Conservation (phyloP, 2,113 vertebrate species). For the Alexandromys fortis region DNA sequence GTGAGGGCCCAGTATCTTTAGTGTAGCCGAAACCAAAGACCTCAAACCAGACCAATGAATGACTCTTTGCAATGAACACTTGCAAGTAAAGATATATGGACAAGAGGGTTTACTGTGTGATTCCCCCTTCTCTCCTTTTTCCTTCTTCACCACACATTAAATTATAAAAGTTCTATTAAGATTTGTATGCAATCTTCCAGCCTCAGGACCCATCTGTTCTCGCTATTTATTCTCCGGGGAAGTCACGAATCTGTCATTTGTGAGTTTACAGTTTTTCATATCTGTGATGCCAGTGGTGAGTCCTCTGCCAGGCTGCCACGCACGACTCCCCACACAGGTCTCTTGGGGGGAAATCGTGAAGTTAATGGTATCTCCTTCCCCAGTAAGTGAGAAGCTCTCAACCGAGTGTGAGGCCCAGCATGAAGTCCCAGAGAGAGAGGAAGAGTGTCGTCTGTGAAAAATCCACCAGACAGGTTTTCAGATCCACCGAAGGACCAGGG, state of each 20-base stretch:
- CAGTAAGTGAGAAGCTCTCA: neutral
- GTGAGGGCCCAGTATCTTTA: neutral
- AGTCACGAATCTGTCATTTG: conserved; percentile 84
- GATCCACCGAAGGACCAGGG: neutral
- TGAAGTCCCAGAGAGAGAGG: neutral
- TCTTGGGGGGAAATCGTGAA: neutral
- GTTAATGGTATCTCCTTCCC: neutral
- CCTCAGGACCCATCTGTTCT: conserved; percentile 85
- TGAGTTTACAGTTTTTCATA: conserved; percentile 37
- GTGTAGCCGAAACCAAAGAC: neutral
- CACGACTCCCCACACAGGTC: neutral
- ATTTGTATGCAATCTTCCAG: conserved; percentile 80
- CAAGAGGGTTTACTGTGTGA: neutral
- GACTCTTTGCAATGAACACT: neutral
- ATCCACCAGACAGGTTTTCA: neutral
- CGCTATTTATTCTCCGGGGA: conserved; percentile 80
- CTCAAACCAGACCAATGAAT: neutral
- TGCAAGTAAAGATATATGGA: neutral
- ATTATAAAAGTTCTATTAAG: conserved; percentile 80
- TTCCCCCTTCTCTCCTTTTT: neutral
- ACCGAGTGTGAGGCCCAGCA: neutral
- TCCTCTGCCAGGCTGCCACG: neutral
- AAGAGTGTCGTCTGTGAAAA: neutral
- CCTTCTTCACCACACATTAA: conserved; percentile 78
- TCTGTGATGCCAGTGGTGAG: neutral